Evolutionary conservation across 2,113 vertebrate genomes (phyloP).

Genomic region (Caranx melampygus): DNA sequence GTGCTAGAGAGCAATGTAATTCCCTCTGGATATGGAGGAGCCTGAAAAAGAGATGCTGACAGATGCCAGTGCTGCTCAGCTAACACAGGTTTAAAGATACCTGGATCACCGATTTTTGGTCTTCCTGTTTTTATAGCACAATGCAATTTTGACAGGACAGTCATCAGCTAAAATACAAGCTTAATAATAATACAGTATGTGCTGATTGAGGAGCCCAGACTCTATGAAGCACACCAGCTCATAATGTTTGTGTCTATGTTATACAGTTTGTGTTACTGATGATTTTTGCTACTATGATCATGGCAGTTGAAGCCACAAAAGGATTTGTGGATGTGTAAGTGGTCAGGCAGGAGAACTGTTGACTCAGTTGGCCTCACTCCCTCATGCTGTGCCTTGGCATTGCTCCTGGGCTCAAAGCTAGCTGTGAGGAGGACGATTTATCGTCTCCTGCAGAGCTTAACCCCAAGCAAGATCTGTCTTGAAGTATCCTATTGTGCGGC

Average conservation of each 20-base stretch:
- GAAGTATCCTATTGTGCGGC: conserved; percentile 47
- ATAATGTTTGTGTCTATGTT: too few species aligned
- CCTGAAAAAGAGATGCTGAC: too few species aligned
- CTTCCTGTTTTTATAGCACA: too few species aligned
- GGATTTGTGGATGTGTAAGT: conserved; percentile 15
- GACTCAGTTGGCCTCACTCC: conserved; percentile 59
- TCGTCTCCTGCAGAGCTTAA: conserved; percentile 44
- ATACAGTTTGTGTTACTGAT: background rate
- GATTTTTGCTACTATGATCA: background rate
- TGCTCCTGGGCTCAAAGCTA: conserved; percentile 51
- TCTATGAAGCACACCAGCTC: background rate
- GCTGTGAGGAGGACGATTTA: conserved; percentile 61
- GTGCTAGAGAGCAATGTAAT: too few species aligned
- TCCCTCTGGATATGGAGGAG: too few species aligned
- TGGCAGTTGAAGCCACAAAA: conserved; percentile 6
- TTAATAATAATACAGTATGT: background rate
- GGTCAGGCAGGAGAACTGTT: conserved; percentile 59
- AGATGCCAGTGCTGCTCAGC: too few species aligned
- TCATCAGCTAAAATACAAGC: background rate
- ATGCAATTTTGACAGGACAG: too few species aligned
- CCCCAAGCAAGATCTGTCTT: conserved; percentile 35
- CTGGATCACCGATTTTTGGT: too few species aligned
- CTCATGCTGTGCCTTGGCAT: conserved; percentile 71
- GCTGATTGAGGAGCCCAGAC: background rate
- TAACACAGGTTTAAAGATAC: too few species aligned